These are phyloP conservation scores for Eupithecia subfuscata DNA, from an alignment of 2,888 invertebrate species.

Conservation along the genomic window DNA sequence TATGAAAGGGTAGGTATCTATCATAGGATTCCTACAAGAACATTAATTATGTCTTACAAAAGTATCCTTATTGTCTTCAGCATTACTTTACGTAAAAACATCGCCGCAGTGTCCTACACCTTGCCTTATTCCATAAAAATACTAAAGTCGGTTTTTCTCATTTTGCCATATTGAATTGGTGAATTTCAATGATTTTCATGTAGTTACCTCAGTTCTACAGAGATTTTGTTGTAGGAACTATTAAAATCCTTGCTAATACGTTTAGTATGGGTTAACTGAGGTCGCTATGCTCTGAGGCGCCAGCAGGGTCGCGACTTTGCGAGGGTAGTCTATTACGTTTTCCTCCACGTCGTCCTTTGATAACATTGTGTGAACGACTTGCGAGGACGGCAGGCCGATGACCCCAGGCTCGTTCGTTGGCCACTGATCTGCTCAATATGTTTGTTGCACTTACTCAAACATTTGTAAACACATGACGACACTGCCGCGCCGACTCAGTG, in stretches of 20 bases:
- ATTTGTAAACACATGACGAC: conserved; percentile 23
- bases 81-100: background rate
- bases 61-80: background rate
- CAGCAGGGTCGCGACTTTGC: conserved; percentile 15
- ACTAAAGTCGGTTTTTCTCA: background rate
- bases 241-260: background rate
- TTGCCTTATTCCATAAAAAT: background rate
- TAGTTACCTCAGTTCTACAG: background rate
- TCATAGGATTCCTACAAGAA: background rate
- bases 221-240: background rate
- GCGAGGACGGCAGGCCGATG: conserved; percentile 36
- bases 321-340: conserved; percentile 48
- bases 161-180: background rate
- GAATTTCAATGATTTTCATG: background rate
- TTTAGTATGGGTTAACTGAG: conserved; percentile 11
- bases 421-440: conserved; percentile 29
- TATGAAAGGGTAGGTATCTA: background rate
- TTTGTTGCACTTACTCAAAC: conserved; percentile 18
- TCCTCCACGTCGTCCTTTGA: conserved; percentile 57
- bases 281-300: conserved; percentile 16
- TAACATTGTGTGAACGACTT: conserved; percentile 34
- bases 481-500: background rate
- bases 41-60: background rate
- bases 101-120: background rate
- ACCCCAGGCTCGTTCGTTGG: conserved; percentile 28